Conservation (phyloP, 2,888 invertebrate species). For the Spodoptera picta region DNA sequence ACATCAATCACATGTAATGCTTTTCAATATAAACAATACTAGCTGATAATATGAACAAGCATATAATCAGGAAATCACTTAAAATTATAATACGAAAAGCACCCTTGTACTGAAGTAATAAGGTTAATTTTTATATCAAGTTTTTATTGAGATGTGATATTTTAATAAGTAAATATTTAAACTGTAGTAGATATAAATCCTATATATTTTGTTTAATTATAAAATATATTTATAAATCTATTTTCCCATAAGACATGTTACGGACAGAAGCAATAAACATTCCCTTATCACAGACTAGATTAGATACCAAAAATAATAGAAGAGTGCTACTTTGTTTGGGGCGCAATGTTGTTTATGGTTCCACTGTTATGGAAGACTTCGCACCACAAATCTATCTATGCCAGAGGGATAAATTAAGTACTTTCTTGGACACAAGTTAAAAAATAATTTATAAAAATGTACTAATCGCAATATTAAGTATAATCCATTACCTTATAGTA, state of each 20-base stretch:
- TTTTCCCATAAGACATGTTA: conserved; percentile 37
- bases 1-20: too few species aligned
- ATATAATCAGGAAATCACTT: too few species aligned
- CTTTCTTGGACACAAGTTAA: conserved; percentile 6
- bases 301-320: conserved; percentile 55
- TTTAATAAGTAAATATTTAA: neutral
- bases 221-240: conserved; percentile 1
- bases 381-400: conserved; percentile 4
- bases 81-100: too few species aligned
- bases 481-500: too few species aligned
- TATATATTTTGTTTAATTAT: neutral
- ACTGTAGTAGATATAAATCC: neutral
- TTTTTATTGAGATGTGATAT: too few species aligned
- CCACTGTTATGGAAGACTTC: conserved; percentile 50
- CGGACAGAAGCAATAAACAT: conserved; percentile 64
- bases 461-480: too few species aligned
- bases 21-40: too few species aligned
- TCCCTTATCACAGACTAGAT: conserved; percentile 82
- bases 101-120: too few species aligned
- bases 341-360: conserved; percentile 39
- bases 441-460: too few species aligned
- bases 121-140: too few species aligned
- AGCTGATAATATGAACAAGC: too few species aligned
- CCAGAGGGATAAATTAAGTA: conserved; percentile 21
- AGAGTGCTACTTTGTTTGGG: conserved; percentile 13